Evolutionary conservation across 2,797 vertebrate species (phyloP).

Genomic region (Denticeps clupeoides): DNA sequence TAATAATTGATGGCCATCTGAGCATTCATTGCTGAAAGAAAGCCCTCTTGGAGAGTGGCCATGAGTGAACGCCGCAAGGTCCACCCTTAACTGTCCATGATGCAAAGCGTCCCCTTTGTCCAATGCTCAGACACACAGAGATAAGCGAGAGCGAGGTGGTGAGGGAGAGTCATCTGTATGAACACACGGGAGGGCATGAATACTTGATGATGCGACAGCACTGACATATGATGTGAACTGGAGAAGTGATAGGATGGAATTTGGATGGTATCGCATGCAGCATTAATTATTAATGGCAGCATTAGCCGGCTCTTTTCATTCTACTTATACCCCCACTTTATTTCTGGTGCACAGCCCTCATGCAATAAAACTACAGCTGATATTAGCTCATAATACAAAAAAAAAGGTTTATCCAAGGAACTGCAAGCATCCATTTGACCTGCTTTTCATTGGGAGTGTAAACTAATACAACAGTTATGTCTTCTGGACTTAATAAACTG

Average conservation of each 20-base stretch:
- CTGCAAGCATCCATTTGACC: too few relatives aligned
- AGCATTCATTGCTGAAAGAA: constrained; percentile 48
- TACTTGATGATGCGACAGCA: background rate
- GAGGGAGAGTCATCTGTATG: background rate
- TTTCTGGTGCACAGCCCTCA: background rate
- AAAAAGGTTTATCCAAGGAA: too few relatives aligned
- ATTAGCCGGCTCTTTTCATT: background rate
- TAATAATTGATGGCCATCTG: constrained; percentile 54
- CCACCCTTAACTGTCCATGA: constrained; percentile 15
- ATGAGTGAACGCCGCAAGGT: constrained; percentile 33
- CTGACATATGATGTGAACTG: too few relatives aligned
- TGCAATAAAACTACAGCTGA: too few relatives aligned
- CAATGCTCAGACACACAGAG: background rate
- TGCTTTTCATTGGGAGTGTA: too few relatives aligned
- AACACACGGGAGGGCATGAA: background rate
- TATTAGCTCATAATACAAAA: too few relatives aligned
- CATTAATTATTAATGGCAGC: background rate
- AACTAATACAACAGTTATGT: too few relatives aligned
- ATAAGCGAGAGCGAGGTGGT: background rate
- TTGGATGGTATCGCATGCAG: background rate
- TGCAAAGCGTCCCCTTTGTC: constrained; percentile 31
- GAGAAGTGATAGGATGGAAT: background rate
- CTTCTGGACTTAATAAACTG: too few relatives aligned
- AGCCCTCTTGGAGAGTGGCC: constrained; percentile 44
- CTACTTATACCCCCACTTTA: background rate